Percentiles rank a stretch among this genome's conserved stretches.
Conservation (phyloP, 2,797 vertebrate genomes). For the Astyanax mexicanus region DNA sequence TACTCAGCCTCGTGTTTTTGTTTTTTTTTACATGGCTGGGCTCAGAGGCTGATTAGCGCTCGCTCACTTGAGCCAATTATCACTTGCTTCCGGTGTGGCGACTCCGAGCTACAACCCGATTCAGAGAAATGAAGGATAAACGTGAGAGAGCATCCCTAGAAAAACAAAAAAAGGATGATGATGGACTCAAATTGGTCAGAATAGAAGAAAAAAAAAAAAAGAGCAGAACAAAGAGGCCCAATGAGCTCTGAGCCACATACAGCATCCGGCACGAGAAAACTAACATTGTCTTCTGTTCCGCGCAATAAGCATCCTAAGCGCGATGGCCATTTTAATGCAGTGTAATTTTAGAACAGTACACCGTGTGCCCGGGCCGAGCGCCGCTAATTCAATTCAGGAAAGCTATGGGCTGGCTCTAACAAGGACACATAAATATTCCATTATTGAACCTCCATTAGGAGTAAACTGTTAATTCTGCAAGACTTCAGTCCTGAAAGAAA, state of each 20-base stretch:
- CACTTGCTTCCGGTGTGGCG: neutral
- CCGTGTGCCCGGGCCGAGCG: slow-evolving; percentile 14
- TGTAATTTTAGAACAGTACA: slow-evolving; percentile 51
- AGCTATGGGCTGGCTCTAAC: slow-evolving; percentile 40
- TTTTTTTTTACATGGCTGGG: neutral
- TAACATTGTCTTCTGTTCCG: slow-evolving; percentile 56
- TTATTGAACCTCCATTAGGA: slow-evolving; percentile 35
- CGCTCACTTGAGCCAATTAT: neutral
- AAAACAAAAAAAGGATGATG: too few species aligned
- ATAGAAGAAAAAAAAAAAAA: slow-evolving; percentile 22
- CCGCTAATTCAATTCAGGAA: slow-evolving; percentile 40
- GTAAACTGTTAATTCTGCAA: slow-evolving; percentile 39
- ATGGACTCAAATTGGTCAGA: neutral
- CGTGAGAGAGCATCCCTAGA: neutral
- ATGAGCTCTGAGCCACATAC: slow-evolving; percentile 43
- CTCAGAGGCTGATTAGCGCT: neutral
- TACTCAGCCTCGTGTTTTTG: neutral
- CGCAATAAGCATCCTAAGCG: slow-evolving; percentile 58
- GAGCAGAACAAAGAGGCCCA: slow-evolving; percentile 43
- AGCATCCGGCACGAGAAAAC: slow-evolving; percentile 44
- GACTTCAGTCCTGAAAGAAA: neutral
- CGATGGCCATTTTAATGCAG: slow-evolving; percentile 51
- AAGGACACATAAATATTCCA: slow-evolving; percentile 35
- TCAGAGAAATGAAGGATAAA: slow-evolving; percentile 29
- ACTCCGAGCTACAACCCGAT: neutral